Evolutionary conservation across 2,113 vertebrate species (phyloP), one percentile per base, ranked within the genome.

Genomic region (Microtus montanus): DNA sequence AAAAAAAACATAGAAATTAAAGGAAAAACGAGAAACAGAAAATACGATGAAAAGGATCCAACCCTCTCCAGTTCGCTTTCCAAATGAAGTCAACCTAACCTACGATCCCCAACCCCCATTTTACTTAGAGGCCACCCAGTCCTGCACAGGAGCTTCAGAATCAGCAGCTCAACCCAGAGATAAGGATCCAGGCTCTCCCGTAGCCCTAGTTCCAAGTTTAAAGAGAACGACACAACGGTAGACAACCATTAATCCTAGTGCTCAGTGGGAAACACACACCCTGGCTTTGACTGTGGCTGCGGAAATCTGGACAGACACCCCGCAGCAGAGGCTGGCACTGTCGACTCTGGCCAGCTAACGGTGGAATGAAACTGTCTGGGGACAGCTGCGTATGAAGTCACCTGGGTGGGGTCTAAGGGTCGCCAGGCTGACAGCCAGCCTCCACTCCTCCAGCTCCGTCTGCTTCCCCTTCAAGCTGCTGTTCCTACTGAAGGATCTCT

Each of bases 201-300:
- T 61, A 54, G 80, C 15, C 73, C 58, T 41, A 84, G 7, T 89
- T 26, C 70, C 28, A 92, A 70, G 30, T 44, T 79, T 38, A 79
- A 11, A 79, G 74, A 90, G n/a, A 85, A 85, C 87, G 61, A 38
- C 64, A 90, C 71, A 14, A 58, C 83, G 85, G 95, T 84, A 68
- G 44, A 68, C 89, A 7, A 92, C 71, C 79, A 35, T n/a, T 61
- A 96, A 93, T 24, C 93, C 71, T 70, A 68, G 58, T n/a, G 77
- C 13, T 87, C n/a, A 41, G 58, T 85, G 33, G 47, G 95, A 89
- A 30, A 11, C 41, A 88, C 52, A 91, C 28, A 38, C 78, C 71
- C 79, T 70, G 90, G 88, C 95, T 97, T 96, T 96, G 94, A 89
- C 79, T 41, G 93, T 63, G 88, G 87, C 92, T 94, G 92, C 13